phyloP scores from a whole-genome alignment of 2,888 invertebrate species.

The Andrena trimmerana region DNA sequence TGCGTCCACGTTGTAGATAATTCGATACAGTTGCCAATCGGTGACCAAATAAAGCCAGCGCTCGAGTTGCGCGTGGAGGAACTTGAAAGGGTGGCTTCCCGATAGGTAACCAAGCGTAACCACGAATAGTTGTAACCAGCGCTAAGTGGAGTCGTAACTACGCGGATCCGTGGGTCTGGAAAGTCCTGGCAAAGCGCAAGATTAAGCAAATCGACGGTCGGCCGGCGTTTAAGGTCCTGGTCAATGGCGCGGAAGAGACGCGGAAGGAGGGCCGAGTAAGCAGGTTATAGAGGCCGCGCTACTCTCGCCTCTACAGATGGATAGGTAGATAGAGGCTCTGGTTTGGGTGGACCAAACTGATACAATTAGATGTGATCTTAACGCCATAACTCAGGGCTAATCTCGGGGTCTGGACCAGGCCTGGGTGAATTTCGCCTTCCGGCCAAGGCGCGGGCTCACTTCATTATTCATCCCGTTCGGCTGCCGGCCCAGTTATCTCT shows the following conservation, averaged over 20 bases:
- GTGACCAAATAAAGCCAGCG: constrained; percentile 43
- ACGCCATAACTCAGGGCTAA: constrained; percentile 84
- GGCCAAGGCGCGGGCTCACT: constrained; percentile 83
- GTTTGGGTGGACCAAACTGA: constrained; percentile 81
- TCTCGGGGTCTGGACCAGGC: constrained; percentile 78
- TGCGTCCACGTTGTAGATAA: constrained; percentile 6
- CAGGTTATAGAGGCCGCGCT: constrained; percentile 68
- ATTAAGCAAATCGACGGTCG: constrained; percentile 81
- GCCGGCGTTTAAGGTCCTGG: constrained; percentile 80
- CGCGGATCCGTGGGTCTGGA: constrained; percentile 66
- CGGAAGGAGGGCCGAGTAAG: constrained; percentile 76
- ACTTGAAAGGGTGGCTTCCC: constrained; percentile 35
- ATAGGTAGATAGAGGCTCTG: constrained; percentile 81
- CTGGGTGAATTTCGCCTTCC: constrained; percentile 79
- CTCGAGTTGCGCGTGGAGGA: constrained; percentile 28
- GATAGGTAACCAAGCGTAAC: constrained; percentile 66
- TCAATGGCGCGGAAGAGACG: constrained; percentile 83
- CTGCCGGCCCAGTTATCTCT: constrained; percentile 79
- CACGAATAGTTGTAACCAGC: constrained; percentile 65
- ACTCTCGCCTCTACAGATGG: constrained; percentile 77
- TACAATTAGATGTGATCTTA: constrained; percentile 85
- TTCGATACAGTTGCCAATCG: constrained; percentile 37
- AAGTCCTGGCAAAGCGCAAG: constrained; percentile 77
- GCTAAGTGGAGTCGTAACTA: constrained; percentile 68
- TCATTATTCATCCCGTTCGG: constrained; percentile 85